A percentile compares a stretch with the other conserved stretches of the same genome.
Conservation (phyloP, 2,113 vertebrate species). For the Penelope pileata region DNA sequence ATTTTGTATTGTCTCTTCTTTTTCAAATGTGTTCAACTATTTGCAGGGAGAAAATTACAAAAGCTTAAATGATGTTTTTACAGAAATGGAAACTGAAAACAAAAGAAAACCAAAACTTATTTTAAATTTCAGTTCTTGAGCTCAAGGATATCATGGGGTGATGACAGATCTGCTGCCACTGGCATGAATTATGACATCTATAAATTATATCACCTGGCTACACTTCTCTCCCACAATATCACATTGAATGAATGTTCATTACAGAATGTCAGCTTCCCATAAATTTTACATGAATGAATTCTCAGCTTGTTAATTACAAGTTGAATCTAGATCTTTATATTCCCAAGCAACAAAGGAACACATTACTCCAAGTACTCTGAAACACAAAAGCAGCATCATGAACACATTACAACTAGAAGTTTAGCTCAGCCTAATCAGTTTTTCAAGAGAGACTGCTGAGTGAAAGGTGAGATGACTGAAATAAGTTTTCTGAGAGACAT, state of each 20-base stretch:
- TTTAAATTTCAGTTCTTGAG: background rate
- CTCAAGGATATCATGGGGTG: background rate
- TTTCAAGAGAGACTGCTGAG: background rate
- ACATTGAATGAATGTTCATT: slow-evolving; percentile 14
- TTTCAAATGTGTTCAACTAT: background rate
- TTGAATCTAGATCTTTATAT: background rate
- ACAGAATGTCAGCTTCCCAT: slow-evolving; percentile 34
- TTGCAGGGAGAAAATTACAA: background rate
- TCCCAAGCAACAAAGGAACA: slow-evolving; percentile 3
- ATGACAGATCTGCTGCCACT: slow-evolving; percentile 40
- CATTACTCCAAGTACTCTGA: background rate
- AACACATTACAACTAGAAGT: background rate
- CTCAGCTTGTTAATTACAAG: slow-evolving; percentile 38
- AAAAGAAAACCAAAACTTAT: background rate
- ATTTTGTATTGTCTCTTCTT: background rate
- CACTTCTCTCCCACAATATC: background rate
- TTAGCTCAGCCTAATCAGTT: background rate
- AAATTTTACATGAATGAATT: slow-evolving; percentile 59
- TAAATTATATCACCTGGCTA: slow-evolving; percentile 56
- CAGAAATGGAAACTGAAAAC: background rate
- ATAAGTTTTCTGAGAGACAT: background rate
- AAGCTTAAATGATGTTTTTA: background rate
- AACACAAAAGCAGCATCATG: background rate
- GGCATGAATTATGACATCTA: slow-evolving; percentile 22
- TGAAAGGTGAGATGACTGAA: background rate